phyloP scores from a whole-genome alignment of 2,888 invertebrate genomes.

The Drepana falcataria region DNA sequence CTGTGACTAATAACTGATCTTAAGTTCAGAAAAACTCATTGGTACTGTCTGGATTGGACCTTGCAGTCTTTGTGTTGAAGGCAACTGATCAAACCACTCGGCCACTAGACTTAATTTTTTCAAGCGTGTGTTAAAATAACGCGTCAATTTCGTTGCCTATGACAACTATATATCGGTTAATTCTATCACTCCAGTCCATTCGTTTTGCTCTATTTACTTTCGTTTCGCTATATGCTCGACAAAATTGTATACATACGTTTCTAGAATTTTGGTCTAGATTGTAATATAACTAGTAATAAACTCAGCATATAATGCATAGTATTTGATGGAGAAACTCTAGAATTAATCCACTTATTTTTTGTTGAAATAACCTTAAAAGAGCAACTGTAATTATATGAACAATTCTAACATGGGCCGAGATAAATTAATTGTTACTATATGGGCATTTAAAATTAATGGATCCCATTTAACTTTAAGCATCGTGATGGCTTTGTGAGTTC shows the following conservation, averaged over 20 bases:
- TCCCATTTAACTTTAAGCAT: too few relatives aligned
- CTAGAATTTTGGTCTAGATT: neutral
- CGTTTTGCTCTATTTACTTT: neutral
- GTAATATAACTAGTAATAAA: neutral
- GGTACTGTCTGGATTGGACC: too few relatives aligned
- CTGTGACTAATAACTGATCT: too few relatives aligned
- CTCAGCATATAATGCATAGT: neutral
- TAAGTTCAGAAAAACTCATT: too few relatives aligned
- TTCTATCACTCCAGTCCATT: neutral
- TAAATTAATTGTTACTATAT: too few relatives aligned
- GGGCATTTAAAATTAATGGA: too few relatives aligned
- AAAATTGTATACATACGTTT: neutral
- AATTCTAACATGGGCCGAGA: too few relatives aligned
- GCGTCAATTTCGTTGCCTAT: neutral
- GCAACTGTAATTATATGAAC: neutral
- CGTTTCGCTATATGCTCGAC: neutral
- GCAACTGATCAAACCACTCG: too few relatives aligned
- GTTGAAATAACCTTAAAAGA: neutral
- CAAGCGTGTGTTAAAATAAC: neutral
- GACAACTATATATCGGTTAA: neutral
- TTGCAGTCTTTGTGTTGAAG: too few relatives aligned
- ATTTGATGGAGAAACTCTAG: neutral
- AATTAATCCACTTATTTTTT: neutral
- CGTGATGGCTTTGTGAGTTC: too few relatives aligned
- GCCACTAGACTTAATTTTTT: too few relatives aligned